phyloP scores from a whole-genome alignment of 2,888 invertebrate genomes.

The Protophormia terraenovae region DNA sequence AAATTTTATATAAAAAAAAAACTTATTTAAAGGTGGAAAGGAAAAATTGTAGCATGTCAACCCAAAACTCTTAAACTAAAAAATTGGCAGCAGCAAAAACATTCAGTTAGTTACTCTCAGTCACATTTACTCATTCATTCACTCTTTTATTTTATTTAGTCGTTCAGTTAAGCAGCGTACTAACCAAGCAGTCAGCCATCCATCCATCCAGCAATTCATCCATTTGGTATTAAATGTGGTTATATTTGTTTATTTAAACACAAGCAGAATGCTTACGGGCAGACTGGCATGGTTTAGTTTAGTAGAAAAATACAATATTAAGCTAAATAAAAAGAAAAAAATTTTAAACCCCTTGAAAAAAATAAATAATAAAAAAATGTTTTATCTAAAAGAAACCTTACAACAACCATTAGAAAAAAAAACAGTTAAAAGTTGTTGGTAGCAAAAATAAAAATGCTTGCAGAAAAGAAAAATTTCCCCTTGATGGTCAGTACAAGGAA shows the following conservation, averaged over 20 bases:
- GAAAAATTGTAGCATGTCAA: slow-evolving; percentile 17
- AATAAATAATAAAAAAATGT: too few species aligned
- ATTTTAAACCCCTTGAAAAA: slow-evolving; percentile 8
- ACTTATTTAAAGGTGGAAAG: slow-evolving; percentile 11
- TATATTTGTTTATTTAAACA: slow-evolving; percentile 61
- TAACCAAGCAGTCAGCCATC: too few species aligned
- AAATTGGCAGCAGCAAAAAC: slow-evolving; percentile 7
- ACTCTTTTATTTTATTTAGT: slow-evolving; percentile 1
- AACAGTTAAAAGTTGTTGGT: slow-evolving; percentile 35
- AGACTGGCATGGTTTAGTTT: slow-evolving; percentile 61
- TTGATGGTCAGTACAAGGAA: slow-evolving; percentile 38
- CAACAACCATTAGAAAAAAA: slow-evolving; percentile 48
- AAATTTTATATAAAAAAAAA: slow-evolving; percentile 1
- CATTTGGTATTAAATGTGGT: slow-evolving; percentile 62
- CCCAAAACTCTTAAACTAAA: neutral
- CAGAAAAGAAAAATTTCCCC: slow-evolving; percentile 53
- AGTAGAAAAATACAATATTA: slow-evolving; percentile 21
- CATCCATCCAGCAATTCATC: slow-evolving; percentile 25
- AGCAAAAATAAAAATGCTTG: slow-evolving; percentile 13
- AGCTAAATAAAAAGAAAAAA: slow-evolving; percentile 22
- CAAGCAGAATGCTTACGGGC: slow-evolving; percentile 41
- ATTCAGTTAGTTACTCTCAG: slow-evolving; percentile 26
- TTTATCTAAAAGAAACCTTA: slow-evolving; percentile 60
- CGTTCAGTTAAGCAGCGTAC: too few species aligned
- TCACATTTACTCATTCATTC: slow-evolving; percentile 16